Base-by-base conservation (phyloP, 2,797 vertebrate genomes). In the Stomatorhinus walkeri region DNA sequence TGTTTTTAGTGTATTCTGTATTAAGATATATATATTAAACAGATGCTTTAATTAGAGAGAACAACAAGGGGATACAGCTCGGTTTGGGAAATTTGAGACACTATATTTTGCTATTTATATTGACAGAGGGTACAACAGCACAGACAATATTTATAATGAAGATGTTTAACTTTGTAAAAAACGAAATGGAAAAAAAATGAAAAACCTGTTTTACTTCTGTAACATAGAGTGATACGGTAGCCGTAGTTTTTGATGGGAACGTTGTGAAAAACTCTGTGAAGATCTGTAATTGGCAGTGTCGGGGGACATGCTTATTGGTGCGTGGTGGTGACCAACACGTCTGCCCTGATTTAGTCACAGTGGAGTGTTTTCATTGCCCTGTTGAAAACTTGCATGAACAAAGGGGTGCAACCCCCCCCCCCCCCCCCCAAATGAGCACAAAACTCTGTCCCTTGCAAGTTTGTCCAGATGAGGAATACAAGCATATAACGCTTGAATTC, bases 91-190 rank as follows among this genome's bases (percentile, higher is more conserved):
- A 94, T 93, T 92, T 93, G 91, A 59, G 52, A 94, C 91, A 92
- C 91, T 95, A 94, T 97, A 96, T 97, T 97, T 97, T 97, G 96
- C 95, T 97, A 96, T 96, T 97, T 96, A 95, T 97, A 97, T 94
- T 93, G 94, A 95, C 93, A 96, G 95, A 95, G 95, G 95, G 95
- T 95, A 96, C 94, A 96, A 96, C 96, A 97, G 95, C 96, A 97
- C 94, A 97, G 94, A 96, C 94, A 94, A 95, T 96, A 97, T 97
- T 97, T 97, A 97, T 97, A 96, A 95, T 96, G 93, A 96, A 91
- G 88, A 91, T 90, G 90, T 93, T 91, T 92, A 92, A 90, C 90
- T 91, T 91, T 91, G 88, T 87, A 90, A 91, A 96, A 96, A 89
- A 88, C 3, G 43, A 89, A 87, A 54, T 92, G 92, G 92, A 93